A percentile compares a stretch with the other conserved stretches of the same genome.
Evolutionary conservation across 2,797 vertebrate species (phyloP).

Genomic region (Varecia variegata): DNA sequence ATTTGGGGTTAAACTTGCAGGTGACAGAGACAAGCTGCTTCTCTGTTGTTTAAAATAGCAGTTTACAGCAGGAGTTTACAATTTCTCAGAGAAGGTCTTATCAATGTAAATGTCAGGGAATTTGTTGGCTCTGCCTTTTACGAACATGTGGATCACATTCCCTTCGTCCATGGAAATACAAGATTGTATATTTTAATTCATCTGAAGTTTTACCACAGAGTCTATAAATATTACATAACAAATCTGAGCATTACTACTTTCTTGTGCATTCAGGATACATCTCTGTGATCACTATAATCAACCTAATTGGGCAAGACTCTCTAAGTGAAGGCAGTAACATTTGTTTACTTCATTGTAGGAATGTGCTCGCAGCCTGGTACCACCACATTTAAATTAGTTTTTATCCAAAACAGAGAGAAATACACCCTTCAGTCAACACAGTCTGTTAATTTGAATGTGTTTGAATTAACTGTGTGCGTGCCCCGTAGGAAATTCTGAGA

Average conservation of each 20-base stretch:
- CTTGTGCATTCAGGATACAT: slow-evolving; percentile 72
- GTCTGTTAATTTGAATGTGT: slow-evolving; percentile 64
- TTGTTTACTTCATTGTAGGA: slow-evolving; percentile 76
- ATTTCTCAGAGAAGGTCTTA: slow-evolving; percentile 64
- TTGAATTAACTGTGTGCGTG: slow-evolving; percentile 58
- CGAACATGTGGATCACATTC: slow-evolving; percentile 66
- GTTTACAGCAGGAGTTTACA: slow-evolving; percentile 45
- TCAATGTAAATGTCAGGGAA: slow-evolving; percentile 68
- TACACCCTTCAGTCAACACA: slow-evolving; percentile 66
- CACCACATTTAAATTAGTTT: slow-evolving; percentile 74
- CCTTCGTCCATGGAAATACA: not conserved
- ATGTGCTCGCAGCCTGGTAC: slow-evolving; percentile 69
- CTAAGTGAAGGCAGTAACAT: slow-evolving; percentile 77
- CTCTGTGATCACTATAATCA: slow-evolving; percentile 77
- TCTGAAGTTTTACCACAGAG: slow-evolving; percentile 62
- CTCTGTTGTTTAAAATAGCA: slow-evolving; percentile 60
- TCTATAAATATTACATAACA: slow-evolving; percentile 79
- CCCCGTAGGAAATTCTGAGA: not conserved
- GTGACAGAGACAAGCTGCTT: slow-evolving; percentile 22
- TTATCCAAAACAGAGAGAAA: slow-evolving; percentile 73
- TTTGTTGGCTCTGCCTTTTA: slow-evolving; percentile 51
- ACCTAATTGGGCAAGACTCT: slow-evolving; percentile 77
- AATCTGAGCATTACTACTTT: slow-evolving; percentile 61
- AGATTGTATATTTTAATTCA: slow-evolving; percentile 70
- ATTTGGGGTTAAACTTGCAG: slow-evolving; percentile 36